A percentile compares a stretch with the other conserved stretches of the same genome.
phyloP scores from a whole-genome alignment of 2,797 vertebrate genomes.

The Ispidina lecontei region DNA sequence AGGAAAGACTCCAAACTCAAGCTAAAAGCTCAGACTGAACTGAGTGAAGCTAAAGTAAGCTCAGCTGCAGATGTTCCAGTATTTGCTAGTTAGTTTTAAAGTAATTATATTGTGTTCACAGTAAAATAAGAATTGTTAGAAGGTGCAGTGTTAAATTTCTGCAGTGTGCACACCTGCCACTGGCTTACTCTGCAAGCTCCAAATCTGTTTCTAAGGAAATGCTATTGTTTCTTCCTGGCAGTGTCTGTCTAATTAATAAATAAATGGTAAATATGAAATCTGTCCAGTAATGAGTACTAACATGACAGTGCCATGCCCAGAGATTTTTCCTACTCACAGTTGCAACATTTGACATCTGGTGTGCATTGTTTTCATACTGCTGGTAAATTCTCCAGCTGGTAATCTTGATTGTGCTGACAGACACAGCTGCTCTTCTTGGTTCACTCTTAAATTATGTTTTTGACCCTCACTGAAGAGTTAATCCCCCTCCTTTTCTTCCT shows the following conservation, averaged over 20 bases:
- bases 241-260: slow-evolving; percentile 40
- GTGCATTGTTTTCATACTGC: slow-evolving; percentile 77
- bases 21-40: background rate
- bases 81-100: background rate
- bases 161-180: background rate
- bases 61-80: background rate
- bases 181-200: background rate
- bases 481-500: slow-evolving; percentile 72
- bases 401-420: slow-evolving; percentile 72
- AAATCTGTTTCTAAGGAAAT: background rate
- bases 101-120: background rate
- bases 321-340: slow-evolving; percentile 58
- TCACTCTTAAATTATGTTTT: slow-evolving; percentile 79
- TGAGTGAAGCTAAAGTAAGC: background rate
- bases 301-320: slow-evolving; percentile 27
- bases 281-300: slow-evolving; percentile 21
- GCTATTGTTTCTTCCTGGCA: slow-evolving; percentile 18
- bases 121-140: background rate
- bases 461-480: slow-evolving; percentile 80
- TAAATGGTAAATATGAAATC: slow-evolving; percentile 44
- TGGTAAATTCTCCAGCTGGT: slow-evolving; percentile 77
- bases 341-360: slow-evolving; percentile 78
- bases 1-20: background rate
- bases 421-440: slow-evolving; percentile 77
- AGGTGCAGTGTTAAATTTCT: background rate